Base-by-base conservation (phyloP, 2,113 vertebrate genomes). In the Malurus elegans region DNA sequence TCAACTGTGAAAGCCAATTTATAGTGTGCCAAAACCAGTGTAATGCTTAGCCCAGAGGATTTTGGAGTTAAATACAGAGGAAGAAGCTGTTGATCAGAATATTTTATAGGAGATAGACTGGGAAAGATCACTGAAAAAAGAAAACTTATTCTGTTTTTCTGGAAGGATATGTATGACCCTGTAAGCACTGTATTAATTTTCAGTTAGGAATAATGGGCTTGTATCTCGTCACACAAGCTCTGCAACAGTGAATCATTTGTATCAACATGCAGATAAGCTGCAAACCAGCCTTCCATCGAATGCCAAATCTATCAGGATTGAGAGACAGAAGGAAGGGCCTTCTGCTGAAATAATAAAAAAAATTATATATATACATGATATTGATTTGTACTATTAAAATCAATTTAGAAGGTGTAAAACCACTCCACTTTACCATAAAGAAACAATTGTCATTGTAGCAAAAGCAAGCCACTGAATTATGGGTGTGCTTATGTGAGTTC, bases 1-100 rank as follows among this genome's bases (percentile, higher is more conserved):
- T 80, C 50, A 66, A 57, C 69, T 95, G 64, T 95, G 96, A 96
- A 95, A 95, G 90, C 18, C 78, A 91, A 92, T 97, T 96, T 93
- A 93, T 70, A 79, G 56, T 10, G 15, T 97, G 97, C 96, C 97
- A 97, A 94, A 95, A 97, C 18, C 88, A 47, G 51, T 26, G 45
- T 60, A 79, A 93, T 89, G 60, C 91, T 93, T 92, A 91, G 61
- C 42, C 26, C 36, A 82, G 79, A 90, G 56, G 74, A 90, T 96
- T 96, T 83, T 79, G 85, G 69, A 94, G 79, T 73, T 66, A 97
- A 96, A 94, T 69, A 62, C 9, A 45, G 80, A 76, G 69, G 87
- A 92, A 96, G 92, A 96, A 96, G 81, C 75, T 85, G 79, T 70
- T 89, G 88, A 89, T 91, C 11, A 26, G 79, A 88, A 80, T 47